Percentiles rank a stretch among this genome's conserved stretches.
Evolutionary conservation across 2,113 vertebrate species (phyloP).

Genomic region (Steatornis caripensis): DNA sequence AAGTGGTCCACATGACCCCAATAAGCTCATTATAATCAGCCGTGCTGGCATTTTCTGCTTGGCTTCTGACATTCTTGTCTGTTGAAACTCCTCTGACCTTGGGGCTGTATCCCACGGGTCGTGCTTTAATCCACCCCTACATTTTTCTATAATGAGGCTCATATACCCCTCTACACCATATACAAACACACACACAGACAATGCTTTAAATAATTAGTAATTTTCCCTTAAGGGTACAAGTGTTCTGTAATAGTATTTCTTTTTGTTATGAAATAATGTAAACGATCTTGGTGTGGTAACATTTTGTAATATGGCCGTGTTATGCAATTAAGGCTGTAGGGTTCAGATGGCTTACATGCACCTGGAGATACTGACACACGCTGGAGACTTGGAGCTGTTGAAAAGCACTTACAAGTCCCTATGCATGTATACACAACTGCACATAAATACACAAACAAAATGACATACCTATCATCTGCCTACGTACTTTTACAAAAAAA

Average conservation of each 20-base stretch:
- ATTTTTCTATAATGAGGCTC: constrained; percentile 19
- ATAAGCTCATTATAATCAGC: not conserved
- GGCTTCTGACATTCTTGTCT: constrained; percentile 14
- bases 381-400: not conserved
- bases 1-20: not conserved
- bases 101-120: constrained; percentile 18
- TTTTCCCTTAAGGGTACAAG: constrained; percentile 44
- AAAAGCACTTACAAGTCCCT: not conserved
- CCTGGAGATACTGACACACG: not conserved
- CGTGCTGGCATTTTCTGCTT: not conserved
- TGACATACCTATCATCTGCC: not conserved
- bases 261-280: constrained; percentile 66
- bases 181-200: not conserved
- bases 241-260: constrained; percentile 44
- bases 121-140: constrained; percentile 17
- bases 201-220: constrained; percentile 21
- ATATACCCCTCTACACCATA: not conserved
- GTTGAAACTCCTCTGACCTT: constrained; percentile 3
- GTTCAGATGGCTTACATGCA: constrained; percentile 5
- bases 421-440: not conserved
- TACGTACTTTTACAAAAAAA: not conserved
- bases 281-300: constrained; percentile 7
- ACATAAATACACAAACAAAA: not conserved
- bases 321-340: constrained; percentile 26
- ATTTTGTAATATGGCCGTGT: constrained; percentile 30